Percentiles rank a stretch among this genome's conserved stretches.
phyloP scores from a whole-genome alignment of 2,113 vertebrate species.

The Aix galericulata region DNA sequence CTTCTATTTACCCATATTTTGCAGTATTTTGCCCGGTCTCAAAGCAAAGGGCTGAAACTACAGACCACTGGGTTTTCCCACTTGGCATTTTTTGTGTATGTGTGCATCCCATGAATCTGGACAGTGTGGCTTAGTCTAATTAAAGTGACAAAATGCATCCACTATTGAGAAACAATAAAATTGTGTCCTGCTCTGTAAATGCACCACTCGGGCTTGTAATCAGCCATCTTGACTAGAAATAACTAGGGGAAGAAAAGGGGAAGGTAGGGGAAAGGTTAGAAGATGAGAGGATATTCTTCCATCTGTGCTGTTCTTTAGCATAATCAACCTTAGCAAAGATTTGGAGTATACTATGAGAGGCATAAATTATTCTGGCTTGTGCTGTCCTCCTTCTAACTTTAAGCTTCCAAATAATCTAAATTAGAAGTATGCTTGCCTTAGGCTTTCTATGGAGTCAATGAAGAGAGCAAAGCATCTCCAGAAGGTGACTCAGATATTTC shows the following conservation, averaged over 20 bases:
- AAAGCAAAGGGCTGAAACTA: background rate
- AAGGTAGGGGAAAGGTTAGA: background rate
- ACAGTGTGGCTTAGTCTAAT: background rate
- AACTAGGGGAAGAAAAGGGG: background rate
- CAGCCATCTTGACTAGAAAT: background rate
- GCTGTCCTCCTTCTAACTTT: background rate
- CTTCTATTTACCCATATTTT: background rate
- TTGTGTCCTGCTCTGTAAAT: background rate
- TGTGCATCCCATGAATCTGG: background rate
- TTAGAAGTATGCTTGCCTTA: background rate
- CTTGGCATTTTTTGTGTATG: background rate
- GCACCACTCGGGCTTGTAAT: background rate
- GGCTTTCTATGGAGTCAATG: background rate
- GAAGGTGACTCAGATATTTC: background rate
- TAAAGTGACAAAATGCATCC: background rate
- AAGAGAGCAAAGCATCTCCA: background rate
- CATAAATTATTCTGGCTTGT: background rate
- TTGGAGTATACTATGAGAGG: background rate
- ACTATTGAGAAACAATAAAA: background rate
- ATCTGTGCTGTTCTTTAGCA: background rate
- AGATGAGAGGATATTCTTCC: background rate
- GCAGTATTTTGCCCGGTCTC: background rate
- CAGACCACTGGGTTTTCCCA: background rate
- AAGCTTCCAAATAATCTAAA: background rate
- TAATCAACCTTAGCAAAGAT: background rate